A percentile compares a stretch with the other conserved stretches of the same genome.
phyloP scores from a whole-genome alignment of 2,888 invertebrate species.

The Tanytarsus gracilentus region DNA sequence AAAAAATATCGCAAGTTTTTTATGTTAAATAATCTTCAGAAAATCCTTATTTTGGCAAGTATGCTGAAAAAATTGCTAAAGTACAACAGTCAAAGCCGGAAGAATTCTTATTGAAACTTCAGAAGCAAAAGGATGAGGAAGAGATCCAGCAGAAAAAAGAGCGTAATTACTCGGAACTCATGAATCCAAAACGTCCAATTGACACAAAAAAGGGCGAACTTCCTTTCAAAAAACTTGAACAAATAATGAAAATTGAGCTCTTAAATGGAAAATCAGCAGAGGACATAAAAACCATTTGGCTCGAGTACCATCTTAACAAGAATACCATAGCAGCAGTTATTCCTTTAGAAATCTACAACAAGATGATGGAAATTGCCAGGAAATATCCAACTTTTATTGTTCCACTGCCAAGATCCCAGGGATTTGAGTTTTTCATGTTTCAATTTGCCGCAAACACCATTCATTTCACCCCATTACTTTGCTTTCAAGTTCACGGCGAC shows the following conservation, averaged over 20 bases:
- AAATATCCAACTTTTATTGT: slow-evolving; percentile 64
- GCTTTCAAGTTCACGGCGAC: slow-evolving; percentile 79
- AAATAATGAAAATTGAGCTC: slow-evolving; percentile 70
- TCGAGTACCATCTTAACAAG: slow-evolving; percentile 67
- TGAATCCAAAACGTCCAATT: slow-evolving; percentile 52
- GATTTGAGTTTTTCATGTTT: slow-evolving; percentile 76
- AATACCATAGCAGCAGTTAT: slow-evolving; percentile 68
- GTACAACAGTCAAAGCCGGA: slow-evolving; percentile 66
- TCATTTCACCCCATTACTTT: slow-evolving; percentile 76
- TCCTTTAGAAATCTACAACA: slow-evolving; percentile 51
- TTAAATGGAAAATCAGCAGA: slow-evolving; percentile 58
- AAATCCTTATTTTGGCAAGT: slow-evolving; percentile 77
- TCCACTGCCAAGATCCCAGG: slow-evolving; percentile 69
- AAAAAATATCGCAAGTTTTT: not conserved
- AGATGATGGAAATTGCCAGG: slow-evolving; percentile 50
- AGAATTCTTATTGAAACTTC: slow-evolving; percentile 58
- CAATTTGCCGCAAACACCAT: slow-evolving; percentile 63
- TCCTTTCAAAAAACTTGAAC: slow-evolving; percentile 50
- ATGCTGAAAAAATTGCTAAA: slow-evolving; percentile 64
- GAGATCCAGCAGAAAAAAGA: slow-evolving; percentile 39
- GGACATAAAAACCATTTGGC: slow-evolving; percentile 70
- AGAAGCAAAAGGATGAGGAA: slow-evolving; percentile 39
- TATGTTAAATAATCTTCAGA: not conserved
- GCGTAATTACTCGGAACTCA: slow-evolving; percentile 56
- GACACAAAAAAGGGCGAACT: slow-evolving; percentile 35